These are phyloP conservation scores for Stictonetta naevosa DNA, from an alignment of 2,113 vertebrate genomes.

Conservation along the genomic window DNA sequence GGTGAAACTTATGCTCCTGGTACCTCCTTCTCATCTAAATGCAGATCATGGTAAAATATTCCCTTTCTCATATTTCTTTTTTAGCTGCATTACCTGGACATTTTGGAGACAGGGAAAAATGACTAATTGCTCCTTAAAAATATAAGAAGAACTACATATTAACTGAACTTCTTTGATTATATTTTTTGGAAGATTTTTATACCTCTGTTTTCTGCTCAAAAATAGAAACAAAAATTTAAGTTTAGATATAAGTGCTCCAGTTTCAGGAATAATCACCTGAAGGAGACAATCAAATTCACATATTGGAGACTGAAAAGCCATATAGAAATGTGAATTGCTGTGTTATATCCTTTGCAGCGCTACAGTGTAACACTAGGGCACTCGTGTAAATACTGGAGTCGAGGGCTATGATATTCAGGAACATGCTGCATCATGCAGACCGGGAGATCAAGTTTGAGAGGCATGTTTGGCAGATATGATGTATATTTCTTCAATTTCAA, in stretches of 20 bases:
- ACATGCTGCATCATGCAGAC: not conserved
- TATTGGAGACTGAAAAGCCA: not conserved
- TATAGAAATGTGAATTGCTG: not conserved
- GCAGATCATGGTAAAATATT: conserved; percentile 74
- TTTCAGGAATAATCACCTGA: not conserved
- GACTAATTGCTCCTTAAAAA: not conserved
- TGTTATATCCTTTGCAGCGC: not conserved
- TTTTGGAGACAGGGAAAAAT: not conserved
- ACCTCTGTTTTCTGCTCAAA: not conserved
- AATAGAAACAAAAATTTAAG: not conserved
- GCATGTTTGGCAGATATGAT: not conserved
- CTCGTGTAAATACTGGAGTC: not conserved
- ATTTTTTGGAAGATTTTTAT: not conserved
- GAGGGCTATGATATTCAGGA: not conserved
- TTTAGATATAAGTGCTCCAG: not conserved
- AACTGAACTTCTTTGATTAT: not conserved
- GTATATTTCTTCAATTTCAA: not conserved
- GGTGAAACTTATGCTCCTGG: conserved; percentile 72
- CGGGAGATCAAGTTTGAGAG: not conserved
- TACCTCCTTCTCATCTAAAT: conserved; percentile 67
- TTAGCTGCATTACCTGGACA: not conserved
- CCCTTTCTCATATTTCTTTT: not conserved
- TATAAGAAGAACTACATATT: not conserved
- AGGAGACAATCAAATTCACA: not conserved
- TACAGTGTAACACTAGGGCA: not conserved